A percentile compares a stretch with the other conserved stretches of the same genome.
Conservation (phyloP, 2,797 vertebrate species). For the Gymnocypris eckloni region DNA sequence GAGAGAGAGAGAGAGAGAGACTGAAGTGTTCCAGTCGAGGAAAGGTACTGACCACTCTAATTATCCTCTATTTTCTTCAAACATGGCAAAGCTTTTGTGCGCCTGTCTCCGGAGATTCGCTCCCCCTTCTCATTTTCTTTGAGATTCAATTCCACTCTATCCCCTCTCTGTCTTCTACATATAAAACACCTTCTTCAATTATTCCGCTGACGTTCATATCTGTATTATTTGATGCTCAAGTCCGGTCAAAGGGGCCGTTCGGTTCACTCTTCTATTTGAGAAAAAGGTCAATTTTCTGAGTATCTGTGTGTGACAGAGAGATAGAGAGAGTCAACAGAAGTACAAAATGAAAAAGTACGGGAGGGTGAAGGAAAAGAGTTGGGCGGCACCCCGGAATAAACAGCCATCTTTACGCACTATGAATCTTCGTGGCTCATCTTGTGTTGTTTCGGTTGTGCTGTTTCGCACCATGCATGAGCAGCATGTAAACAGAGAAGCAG, state of each 20-base stretch:
- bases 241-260: slow-evolving; percentile 75
- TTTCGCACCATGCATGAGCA: not conserved
- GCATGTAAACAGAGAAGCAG: not conserved
- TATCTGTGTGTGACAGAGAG: slow-evolving; percentile 32
- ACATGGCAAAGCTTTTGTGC: slow-evolving; percentile 74
- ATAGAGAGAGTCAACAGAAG: slow-evolving; percentile 47
- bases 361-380: slow-evolving; percentile 57
- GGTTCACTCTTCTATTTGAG: slow-evolving; percentile 69
- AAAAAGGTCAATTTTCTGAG: slow-evolving; percentile 60
- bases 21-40: slow-evolving; percentile 61
- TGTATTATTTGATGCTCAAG: slow-evolving; percentile 74
- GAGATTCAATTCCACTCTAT: slow-evolving; percentile 78
- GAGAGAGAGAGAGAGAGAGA: slow-evolving; percentile 16
- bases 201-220: slow-evolving; percentile 77
- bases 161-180: slow-evolving; percentile 78
- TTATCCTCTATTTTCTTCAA: slow-evolving; percentile 80
- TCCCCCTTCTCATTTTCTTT: slow-evolving; percentile 72
- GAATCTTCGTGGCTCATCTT: slow-evolving; percentile 64
- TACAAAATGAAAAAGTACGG: slow-evolving; percentile 48
- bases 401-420: slow-evolving; percentile 31
- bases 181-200: slow-evolving; percentile 83
- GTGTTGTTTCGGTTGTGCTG: slow-evolving; percentile 55
- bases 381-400: slow-evolving; percentile 16
- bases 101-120: slow-evolving; percentile 67
- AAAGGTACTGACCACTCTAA: slow-evolving; percentile 77